Percentiles rank a stretch among this genome's conserved stretches.
phyloP scores from a whole-genome alignment of 2,113 vertebrate species.

The Gambusia affinis region DNA sequence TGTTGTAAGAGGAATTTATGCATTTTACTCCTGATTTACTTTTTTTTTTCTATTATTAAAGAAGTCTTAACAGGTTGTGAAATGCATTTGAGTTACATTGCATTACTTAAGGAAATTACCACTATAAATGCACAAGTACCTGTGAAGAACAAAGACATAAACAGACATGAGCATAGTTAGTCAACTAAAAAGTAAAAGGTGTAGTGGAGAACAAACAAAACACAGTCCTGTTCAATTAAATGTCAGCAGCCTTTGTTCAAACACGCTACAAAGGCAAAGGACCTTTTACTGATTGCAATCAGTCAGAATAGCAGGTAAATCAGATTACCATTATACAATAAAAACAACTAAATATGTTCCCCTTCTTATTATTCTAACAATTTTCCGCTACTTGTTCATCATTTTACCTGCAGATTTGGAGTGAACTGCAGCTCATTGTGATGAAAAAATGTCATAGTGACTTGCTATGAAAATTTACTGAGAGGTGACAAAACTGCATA shows the following conservation, averaged over 20 bases:
- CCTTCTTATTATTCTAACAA: conserved; percentile 21
- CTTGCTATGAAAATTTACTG: too few species aligned
- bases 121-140: conserved; percentile 21
- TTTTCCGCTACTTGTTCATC: conserved; percentile 26
- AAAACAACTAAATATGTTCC: conserved; percentile 45
- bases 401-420: conserved; percentile 42
- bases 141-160: conserved; percentile 25
- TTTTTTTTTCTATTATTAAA: too few species aligned
- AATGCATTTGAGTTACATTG: too few species aligned
- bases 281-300: conserved; percentile 72
- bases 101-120: not conserved
- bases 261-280: conserved; percentile 43
- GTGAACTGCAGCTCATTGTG: conserved; percentile 15
- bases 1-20: too few species aligned
- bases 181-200: conserved; percentile 40
- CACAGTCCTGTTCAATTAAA: conserved; percentile 70
- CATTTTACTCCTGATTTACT: too few species aligned
- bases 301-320: conserved; percentile 76
- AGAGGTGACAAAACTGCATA: too few species aligned
- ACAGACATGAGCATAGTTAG: conserved; percentile 22
- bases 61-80: too few species aligned
- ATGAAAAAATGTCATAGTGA: too few species aligned
- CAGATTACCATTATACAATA: conserved; percentile 66
- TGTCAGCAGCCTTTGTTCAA: conserved; percentile 54
- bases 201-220: conserved; percentile 53